Evolutionary conservation across 2,888 invertebrate species (phyloP).

Genomic region (Ennomos fuscantarius): DNA sequence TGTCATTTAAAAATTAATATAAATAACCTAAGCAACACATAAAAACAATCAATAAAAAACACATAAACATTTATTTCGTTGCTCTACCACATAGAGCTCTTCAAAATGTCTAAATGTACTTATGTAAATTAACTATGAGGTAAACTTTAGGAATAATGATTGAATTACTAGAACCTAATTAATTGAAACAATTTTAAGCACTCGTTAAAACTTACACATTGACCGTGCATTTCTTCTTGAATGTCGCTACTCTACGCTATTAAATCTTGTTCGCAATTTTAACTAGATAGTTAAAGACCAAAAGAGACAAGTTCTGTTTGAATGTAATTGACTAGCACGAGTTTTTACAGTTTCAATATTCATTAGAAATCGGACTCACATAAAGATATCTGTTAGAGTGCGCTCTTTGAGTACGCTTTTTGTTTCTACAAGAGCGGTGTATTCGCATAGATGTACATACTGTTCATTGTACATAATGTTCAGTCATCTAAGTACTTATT

Average conservation of each 20-base stretch:
- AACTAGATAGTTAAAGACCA: constrained; percentile 77
- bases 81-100: constrained; percentile 54
- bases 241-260: constrained; percentile 65
- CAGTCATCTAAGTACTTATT: no score
- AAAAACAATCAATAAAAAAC: constrained; percentile 6
- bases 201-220: constrained; percentile 84
- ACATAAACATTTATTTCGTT: constrained; percentile 21
- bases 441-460: background rate
- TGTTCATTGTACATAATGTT: background rate
- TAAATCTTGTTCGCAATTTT: constrained; percentile 75
- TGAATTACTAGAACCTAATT: constrained; percentile 82
- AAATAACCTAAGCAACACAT: constrained; percentile 17
- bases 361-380: constrained; percentile 15
- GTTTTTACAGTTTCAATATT: constrained; percentile 34
- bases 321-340: constrained; percentile 57
- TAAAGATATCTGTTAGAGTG: background rate
- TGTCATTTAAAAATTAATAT: constrained; percentile 7
- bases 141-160: constrained; percentile 80
- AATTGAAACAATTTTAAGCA: constrained; percentile 81
- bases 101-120: constrained; percentile 64
- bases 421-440: background rate
- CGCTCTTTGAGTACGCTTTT: background rate
- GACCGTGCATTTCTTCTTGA: constrained; percentile 80
- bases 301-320: constrained; percentile 71
- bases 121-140: constrained; percentile 71